Percentiles rank a stretch among this genome's conserved stretches.
Conservation (phyloP, 2,113 vertebrate species). For the Amphilophus citrinellus region DNA sequence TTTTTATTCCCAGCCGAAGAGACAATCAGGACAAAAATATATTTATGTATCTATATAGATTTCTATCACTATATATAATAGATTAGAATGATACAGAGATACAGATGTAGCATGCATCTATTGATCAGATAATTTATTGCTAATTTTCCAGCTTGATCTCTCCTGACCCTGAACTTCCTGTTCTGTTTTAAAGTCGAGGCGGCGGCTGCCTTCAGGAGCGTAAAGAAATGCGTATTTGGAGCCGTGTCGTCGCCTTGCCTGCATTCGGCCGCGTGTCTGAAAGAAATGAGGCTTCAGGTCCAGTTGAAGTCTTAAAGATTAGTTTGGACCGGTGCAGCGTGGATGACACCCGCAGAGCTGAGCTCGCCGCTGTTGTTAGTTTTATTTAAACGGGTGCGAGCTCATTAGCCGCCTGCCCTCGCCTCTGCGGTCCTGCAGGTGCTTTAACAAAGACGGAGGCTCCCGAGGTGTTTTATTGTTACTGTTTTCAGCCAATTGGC, state of each 20-base stretch:
- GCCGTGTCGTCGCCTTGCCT: background rate
- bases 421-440: background rate
- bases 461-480: background rate
- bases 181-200: background rate
- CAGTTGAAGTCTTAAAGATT: background rate
- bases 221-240: background rate
- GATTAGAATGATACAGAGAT: too few species aligned
- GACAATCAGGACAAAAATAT: too few species aligned
- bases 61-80: too few species aligned
- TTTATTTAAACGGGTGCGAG: background rate
- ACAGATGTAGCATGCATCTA: too few species aligned
- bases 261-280: background rate
- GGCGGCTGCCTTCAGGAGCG: background rate
- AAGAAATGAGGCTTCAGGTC: background rate
- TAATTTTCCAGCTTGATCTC: background rate
- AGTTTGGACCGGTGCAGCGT: background rate
- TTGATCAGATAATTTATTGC: background rate
- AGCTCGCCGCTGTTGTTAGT: background rate
- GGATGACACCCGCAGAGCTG: background rate
- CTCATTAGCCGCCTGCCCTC: background rate
- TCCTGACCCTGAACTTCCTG: background rate
- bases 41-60: too few species aligned
- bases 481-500: conserved; percentile 4
- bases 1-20: too few species aligned
- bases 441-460: background rate